A percentile compares a stretch with the other conserved stretches of the same genome.
These are phyloP conservation scores for Drosophila athabasca DNA, from an alignment of 1,140 invertebrate genomes.

Conservation along the genomic window DNA sequence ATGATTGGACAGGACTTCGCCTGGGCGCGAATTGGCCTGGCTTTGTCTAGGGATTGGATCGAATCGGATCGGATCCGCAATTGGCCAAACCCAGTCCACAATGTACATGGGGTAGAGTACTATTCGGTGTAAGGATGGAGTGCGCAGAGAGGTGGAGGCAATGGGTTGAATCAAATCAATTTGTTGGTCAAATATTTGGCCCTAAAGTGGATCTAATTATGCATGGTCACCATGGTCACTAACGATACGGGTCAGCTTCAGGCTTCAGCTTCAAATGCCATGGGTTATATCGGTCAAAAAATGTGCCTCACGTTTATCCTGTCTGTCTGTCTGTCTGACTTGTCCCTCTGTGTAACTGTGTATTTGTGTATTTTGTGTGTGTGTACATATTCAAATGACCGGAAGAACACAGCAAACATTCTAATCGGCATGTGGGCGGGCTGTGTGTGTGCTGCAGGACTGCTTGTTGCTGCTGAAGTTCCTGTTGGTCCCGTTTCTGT, in stretches of 20 bases:
- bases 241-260: constrained; percentile 54
- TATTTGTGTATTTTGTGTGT: not conserved
- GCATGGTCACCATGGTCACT: constrained; percentile 51
- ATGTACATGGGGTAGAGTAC: no score
- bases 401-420: constrained; percentile 42
- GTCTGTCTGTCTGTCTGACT: no score
- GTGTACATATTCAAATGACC: constrained; percentile 36
- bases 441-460: constrained; percentile 26
- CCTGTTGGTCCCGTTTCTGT: not conserved
- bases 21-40: no score
- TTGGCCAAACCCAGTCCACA: no score
- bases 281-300: constrained; percentile 40
- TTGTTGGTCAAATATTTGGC: constrained; percentile 46
- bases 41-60: no score
- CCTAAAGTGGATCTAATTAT: constrained; percentile 47
- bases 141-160: no score
- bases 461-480: constrained; percentile 18
- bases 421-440: constrained; percentile 43
- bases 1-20: no score
- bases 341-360: not conserved
- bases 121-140: no score
- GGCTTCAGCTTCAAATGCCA: constrained; percentile 28
- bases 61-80: no score
- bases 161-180: constrained; percentile 31
- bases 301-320: constrained; percentile 45